Conservation (phyloP, 2,113 vertebrate genomes). For the Electrona antarctica region DNA sequence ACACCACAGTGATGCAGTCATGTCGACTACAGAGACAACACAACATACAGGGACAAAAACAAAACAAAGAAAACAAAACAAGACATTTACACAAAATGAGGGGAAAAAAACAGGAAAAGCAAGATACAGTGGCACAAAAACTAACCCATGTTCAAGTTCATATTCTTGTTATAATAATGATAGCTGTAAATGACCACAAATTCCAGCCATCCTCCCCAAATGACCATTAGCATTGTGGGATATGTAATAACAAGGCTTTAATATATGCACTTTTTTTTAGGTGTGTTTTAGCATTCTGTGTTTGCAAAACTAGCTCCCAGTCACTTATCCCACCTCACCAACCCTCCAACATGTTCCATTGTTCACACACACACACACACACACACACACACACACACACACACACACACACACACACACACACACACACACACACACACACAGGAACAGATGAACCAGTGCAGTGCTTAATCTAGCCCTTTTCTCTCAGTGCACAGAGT, state of each 20-base stretch:
- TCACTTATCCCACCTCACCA: constrained; percentile 32
- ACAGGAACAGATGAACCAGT: constrained; percentile 76
- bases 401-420: too few species aligned
- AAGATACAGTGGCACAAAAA: too few species aligned
- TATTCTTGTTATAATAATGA: not conserved
- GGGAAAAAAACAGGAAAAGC: too few species aligned
- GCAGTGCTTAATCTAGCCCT: constrained; percentile 66
- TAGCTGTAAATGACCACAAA: constrained; percentile 9
- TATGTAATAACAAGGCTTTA: not conserved
- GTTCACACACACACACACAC: constrained; percentile 60
- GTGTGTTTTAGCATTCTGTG: constrained; percentile 23
- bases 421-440: constrained; percentile 19
- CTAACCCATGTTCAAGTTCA: too few species aligned
- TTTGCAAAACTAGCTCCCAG: not conserved
- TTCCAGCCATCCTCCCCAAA: not conserved
- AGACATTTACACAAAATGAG: too few species aligned
- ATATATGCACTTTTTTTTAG: not conserved
- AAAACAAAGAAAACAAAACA: too few species aligned
- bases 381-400: too few species aligned
- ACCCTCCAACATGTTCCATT: constrained; percentile 66
- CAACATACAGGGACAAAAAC: too few species aligned
- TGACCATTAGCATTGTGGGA: too few species aligned
- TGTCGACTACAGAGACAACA: too few species aligned
- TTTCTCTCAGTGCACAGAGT: constrained; percentile 74
- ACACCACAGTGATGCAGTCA: too few species aligned